Base-by-base conservation (phyloP, 1,140 invertebrate species). In the Ceratoteleas bidentatus region DNA sequence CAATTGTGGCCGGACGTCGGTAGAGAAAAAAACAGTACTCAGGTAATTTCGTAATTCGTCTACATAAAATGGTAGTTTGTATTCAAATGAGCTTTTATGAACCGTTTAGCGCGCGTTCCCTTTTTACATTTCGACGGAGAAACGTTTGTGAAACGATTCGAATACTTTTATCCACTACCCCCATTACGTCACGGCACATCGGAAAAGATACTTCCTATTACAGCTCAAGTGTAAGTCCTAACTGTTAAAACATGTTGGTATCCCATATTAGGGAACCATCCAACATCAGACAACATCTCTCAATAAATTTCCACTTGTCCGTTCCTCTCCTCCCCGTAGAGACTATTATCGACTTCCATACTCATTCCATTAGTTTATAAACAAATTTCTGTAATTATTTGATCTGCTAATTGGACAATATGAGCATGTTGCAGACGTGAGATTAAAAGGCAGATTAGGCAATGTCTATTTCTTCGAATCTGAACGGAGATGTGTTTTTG, bases 201-300 rank as follows among this genome's bases (percentile, higher is more conserved):
- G 62, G 49, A 68, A 80, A 80, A 50, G 43, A 80, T 80, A 57
- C 69, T 80, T 80, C 77, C 77, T 73, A 73, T 73, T 80, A 68
- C 77, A 80, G 62, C 62, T 73, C 69, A 80, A 80, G 77, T 80
- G 77, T 80, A 80, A 80, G 77, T 80, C 68, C 76, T 80, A 80
- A 80, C 77, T 80, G 77, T 80, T 80, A 80, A 80, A 80, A 80
- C 77, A 74, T 73, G 77, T 80, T 74, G 69, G 64, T 69, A 74
- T 74, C 34, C 77, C 77, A 74, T 80, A 74, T 80, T 80, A 74
- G 77, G 77, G 69, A 74, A 74, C 62, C 64, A 80, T 80, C 52
- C 64, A 80, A 80, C 64, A 80, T 74, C 69, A 64, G 50, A 64
- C 76, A 68, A 73, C 69, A 73, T 73, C 76, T 80, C 70, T 80